phyloP scores from a whole-genome alignment of 2,888 invertebrate species.

The Cephus rjabovi region DNA sequence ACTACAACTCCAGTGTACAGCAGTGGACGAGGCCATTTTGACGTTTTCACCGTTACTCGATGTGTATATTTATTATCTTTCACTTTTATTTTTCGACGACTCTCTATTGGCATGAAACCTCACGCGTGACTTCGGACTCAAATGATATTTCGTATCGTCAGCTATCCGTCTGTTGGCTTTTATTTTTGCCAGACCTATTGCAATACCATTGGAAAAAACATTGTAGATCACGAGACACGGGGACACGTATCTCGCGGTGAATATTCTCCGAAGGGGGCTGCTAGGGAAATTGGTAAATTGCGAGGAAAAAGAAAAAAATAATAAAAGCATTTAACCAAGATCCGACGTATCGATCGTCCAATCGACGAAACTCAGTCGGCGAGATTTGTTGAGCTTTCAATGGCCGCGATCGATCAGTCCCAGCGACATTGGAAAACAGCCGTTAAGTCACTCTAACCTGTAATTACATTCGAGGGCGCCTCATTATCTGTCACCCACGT shows the following conservation, averaged over 20 bases:
- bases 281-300: too few species aligned
- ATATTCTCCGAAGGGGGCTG: too few species aligned
- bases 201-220: too few species aligned
- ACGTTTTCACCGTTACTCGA: background rate
- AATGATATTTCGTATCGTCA: background rate
- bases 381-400: background rate
- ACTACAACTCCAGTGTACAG: background rate
- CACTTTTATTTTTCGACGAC: background rate
- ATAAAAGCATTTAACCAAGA: too few species aligned
- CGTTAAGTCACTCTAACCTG: background rate
- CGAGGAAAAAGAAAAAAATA: too few species aligned
- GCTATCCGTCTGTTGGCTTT: background rate
- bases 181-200: background rate
- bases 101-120: background rate
- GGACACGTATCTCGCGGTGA: background rate
- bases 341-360: background rate
- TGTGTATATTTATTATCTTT: background rate
- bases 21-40: background rate
- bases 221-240: background rate
- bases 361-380: background rate
- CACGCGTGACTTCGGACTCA: background rate
- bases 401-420: background rate
- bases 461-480: background rate
- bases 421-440: background rate
- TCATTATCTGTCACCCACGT: background rate